Evolutionary conservation across 2,888 invertebrate genomes (phyloP).

Genomic region (Syritta pipiens): DNA sequence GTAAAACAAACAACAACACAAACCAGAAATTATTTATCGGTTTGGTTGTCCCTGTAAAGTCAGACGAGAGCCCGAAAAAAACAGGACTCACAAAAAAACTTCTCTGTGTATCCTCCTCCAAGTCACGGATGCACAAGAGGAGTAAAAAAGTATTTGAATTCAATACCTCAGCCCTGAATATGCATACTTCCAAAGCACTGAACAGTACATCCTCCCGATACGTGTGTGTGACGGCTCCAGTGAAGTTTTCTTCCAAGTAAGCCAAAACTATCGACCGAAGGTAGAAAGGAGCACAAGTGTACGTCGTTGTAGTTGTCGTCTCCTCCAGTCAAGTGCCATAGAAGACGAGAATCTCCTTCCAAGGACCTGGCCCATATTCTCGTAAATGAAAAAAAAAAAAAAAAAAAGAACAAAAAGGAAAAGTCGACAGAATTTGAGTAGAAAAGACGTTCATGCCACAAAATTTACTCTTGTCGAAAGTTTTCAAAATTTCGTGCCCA

Average conservation of each 20-base stretch:
- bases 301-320: neutral
- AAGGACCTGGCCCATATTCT: neutral
- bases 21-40: slow-evolving; percentile 38
- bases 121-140: slow-evolving; percentile 17
- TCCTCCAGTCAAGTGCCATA: slow-evolving; percentile 15
- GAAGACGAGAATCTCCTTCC: neutral
- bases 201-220: slow-evolving; percentile 16
- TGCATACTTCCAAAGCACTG: slow-evolving; percentile 12
- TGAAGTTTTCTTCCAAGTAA: slow-evolving; percentile 12
- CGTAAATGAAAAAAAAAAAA: neutral
- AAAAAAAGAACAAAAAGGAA: neutral
- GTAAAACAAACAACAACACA: slow-evolving; percentile 7
- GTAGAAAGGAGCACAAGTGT: neutral
- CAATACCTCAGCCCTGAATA: slow-evolving; percentile 10
- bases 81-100: neutral
- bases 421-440: too few species aligned
- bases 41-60: slow-evolving; percentile 28
- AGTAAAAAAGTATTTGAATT: slow-evolving; percentile 42
- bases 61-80: slow-evolving; percentile 14
- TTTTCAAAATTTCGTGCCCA: slow-evolving; percentile 12
- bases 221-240: slow-evolving; percentile 6
- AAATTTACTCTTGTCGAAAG: slow-evolving; percentile 18
- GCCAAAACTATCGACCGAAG: slow-evolving; percentile 28
- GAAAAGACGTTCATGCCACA: too few species aligned
- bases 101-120: slow-evolving; percentile 23